Conservation (phyloP, 2,113 vertebrate genomes). For the Neodontobutis hainanensis region DNA sequence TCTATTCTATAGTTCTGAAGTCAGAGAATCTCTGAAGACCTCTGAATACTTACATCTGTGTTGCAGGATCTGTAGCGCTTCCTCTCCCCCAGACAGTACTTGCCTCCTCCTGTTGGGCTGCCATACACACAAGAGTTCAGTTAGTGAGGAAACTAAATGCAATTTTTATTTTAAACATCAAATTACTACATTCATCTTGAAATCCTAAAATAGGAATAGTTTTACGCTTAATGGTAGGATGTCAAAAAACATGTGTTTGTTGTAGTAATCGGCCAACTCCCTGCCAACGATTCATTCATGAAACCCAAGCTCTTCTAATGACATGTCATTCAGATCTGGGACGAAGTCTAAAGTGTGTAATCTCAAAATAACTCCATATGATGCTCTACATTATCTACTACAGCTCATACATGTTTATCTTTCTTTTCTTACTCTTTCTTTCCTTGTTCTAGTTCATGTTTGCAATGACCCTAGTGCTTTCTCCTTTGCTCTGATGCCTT, state of each 20-base stretch:
- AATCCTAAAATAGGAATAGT: neutral
- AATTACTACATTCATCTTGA: neutral
- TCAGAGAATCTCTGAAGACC: constrained; percentile 5
- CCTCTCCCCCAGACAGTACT: constrained; percentile 97
- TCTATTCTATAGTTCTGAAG: too few species aligned
- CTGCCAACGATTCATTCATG: constrained; percentile 48
- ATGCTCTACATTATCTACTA: constrained; percentile 12
- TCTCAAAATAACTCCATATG: constrained; percentile 12
- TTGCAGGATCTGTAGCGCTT: constrained; percentile 97
- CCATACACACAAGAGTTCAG: constrained; percentile 70
- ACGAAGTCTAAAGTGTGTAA: constrained; percentile 22
- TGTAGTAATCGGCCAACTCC: constrained; percentile 1
- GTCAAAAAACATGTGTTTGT: constrained; percentile 10
- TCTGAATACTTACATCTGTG: constrained; percentile 89
- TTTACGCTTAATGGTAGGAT: too few species aligned
- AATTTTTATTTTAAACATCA: constrained; percentile 10
- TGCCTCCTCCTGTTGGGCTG: constrained; percentile 96
- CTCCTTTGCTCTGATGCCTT: constrained; percentile 46
- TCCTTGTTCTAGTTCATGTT: constrained; percentile 24
- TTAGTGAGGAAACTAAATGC: constrained; percentile 26
- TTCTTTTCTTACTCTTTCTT: constrained; percentile 13
- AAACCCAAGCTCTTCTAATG: constrained; percentile 50
- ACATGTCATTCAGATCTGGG: constrained; percentile 50
- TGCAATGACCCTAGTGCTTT: constrained; percentile 41
- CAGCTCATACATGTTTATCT: constrained; percentile 22